phyloP scores from a whole-genome alignment of 2,888 invertebrate species.

The Phyllotreta striolata region DNA sequence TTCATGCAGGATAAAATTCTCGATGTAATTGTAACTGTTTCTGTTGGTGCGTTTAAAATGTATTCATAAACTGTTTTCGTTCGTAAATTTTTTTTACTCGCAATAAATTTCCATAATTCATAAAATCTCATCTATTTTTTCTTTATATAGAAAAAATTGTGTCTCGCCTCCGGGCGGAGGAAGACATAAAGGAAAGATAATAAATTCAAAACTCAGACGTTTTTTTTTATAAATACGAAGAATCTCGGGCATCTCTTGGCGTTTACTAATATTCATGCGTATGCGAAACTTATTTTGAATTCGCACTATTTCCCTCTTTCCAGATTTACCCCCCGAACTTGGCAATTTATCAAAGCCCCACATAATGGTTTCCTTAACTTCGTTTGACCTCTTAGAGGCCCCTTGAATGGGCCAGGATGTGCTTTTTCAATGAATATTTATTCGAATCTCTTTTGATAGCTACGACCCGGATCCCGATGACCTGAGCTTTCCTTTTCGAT shows the following conservation, averaged over 20 bases:
- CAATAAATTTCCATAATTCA: background rate
- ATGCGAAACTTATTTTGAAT: background rate
- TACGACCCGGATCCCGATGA: conserved; percentile 10
- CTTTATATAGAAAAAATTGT: conserved; percentile 5
- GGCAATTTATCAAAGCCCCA: conserved; percentile 14
- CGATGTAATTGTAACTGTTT: no score
- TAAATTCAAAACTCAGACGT: background rate
- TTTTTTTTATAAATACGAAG: no score
- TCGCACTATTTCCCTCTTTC: background rate
- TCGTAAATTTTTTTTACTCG: background rate
- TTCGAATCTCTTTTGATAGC: conserved; percentile 17
- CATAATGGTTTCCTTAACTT: conserved; percentile 17
- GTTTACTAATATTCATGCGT: background rate
- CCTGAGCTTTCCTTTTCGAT: conserved; percentile 3
- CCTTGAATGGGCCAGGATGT: conserved; percentile 12
- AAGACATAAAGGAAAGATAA: background rate
- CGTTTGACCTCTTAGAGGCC: conserved; percentile 17
- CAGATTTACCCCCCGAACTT: conserved; percentile 1
- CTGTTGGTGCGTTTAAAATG: no score
- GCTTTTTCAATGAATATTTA: conserved; percentile 20
- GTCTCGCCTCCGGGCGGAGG: background rate
- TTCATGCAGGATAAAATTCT: no score
- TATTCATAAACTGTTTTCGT: background rate
- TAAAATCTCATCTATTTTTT: conserved; percentile 4
- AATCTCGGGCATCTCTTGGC: no score